Evolutionary conservation across 2,888 invertebrate genomes (phyloP).

Genomic region (Drosophila imparisetae): DNA sequence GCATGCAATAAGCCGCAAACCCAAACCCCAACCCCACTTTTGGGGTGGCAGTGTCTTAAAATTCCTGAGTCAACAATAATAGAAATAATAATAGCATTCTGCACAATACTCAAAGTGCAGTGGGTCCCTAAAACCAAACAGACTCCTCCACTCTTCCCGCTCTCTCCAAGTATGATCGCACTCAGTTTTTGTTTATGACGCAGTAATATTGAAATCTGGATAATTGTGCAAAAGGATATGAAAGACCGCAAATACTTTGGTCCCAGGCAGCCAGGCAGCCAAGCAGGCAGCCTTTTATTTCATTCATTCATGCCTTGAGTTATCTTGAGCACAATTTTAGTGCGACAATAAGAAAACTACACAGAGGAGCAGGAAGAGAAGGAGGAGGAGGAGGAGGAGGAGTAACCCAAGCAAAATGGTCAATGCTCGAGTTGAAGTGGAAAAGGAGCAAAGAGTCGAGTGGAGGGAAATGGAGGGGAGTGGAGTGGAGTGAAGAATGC

Average conservation of each 20-base stretch:
- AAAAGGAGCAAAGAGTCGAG: constrained; percentile 3
- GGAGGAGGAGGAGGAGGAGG: not conserved
- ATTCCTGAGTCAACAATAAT: constrained; percentile 62
- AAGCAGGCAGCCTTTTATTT: constrained; percentile 36
- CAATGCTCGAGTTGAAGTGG: constrained; percentile 30
- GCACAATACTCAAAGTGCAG: constrained; percentile 32
- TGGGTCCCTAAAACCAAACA: not conserved
- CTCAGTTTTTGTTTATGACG: constrained; percentile 71
- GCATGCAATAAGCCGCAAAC: not conserved
- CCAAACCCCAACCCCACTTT: not conserved
- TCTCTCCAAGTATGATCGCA: constrained; percentile 40
- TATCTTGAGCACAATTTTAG: constrained; percentile 69
- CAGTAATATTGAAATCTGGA: constrained; percentile 75
- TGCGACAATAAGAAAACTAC: constrained; percentile 54
- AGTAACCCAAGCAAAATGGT: constrained; percentile 31
- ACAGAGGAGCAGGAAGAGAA: constrained; percentile 18
- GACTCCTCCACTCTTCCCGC: not conserved
- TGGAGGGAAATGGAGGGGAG: constrained; percentile 11
- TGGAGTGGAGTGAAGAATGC: constrained; percentile 50
- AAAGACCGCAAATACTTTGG: constrained; percentile 74
- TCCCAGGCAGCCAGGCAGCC: constrained; percentile 15
- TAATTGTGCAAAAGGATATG: constrained; percentile 77
- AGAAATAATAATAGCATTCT: constrained; percentile 66
- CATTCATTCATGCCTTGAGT: constrained; percentile 51
- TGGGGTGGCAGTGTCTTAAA: constrained; percentile 26